A percentile compares a stretch with the other conserved stretches of the same genome.
phyloP scores from a whole-genome alignment of 2,113 vertebrate genomes.

The Eurystomus gularis region DNA sequence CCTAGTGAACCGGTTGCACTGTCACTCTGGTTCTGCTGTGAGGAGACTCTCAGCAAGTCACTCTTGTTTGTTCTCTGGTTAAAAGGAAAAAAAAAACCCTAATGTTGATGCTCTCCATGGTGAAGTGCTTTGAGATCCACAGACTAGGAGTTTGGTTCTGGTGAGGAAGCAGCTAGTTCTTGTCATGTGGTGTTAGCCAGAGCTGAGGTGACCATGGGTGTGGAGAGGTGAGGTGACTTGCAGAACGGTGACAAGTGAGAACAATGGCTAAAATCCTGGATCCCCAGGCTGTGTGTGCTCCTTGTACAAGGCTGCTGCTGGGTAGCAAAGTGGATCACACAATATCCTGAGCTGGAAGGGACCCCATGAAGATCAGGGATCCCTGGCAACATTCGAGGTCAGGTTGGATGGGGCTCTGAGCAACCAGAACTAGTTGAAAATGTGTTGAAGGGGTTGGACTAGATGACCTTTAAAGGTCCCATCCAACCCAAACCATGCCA shows the following conservation, averaged over 20 bases:
- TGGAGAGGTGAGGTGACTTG: neutral
- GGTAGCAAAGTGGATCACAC: neutral
- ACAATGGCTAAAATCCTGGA: accelerated
- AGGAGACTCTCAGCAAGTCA: neutral
- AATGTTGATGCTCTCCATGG: neutral
- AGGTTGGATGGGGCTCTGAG: neutral
- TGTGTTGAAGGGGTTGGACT: neutral
- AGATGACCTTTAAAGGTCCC: neutral
- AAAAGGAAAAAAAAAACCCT: neutral
- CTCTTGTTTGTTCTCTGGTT: neutral
- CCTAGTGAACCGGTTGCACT: neutral
- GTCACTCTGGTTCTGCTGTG: accelerated
- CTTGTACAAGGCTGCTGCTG: accelerated
- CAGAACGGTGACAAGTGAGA: neutral
- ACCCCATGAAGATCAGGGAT: neutral
- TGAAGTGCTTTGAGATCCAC: neutral
- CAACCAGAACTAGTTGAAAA: neutral
- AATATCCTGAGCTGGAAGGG: neutral
- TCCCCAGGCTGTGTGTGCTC: neutral
- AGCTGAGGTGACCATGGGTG: accelerated
- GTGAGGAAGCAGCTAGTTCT: neutral
- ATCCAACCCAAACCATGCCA: no score
- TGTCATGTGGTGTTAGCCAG: accelerated
- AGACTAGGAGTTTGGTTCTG: neutral
- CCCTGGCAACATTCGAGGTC: neutral